phyloP scores from a whole-genome alignment of 1,140 invertebrate species.

The Pseudachorutes palmiensis region DNA sequence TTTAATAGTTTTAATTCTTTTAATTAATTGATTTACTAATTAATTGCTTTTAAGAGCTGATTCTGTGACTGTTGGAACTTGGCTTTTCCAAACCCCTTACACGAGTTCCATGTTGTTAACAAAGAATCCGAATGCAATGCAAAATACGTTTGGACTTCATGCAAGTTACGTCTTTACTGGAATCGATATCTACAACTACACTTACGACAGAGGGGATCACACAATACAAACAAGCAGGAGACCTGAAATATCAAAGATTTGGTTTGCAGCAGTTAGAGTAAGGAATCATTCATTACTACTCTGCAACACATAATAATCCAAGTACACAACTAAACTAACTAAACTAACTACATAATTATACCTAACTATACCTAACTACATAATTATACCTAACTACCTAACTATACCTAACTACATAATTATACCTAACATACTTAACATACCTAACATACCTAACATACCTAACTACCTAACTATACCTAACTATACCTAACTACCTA shows the following conservation, averaged over 20 bases:
- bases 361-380: background rate
- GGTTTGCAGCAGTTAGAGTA: slow-evolving; percentile 95
- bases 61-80: background rate
- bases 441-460: no score
- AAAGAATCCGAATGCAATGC: background rate
- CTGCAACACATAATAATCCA: background rate
- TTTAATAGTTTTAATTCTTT: background rate
- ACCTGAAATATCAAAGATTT: slow-evolving; percentile 89
- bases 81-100: background rate
- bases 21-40: background rate
- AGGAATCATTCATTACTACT: slow-evolving; percentile 25
- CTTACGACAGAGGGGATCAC: slow-evolving; percentile 62
- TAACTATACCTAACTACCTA: no score
- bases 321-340: background rate
- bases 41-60: slow-evolving; percentile 47
- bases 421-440: no score
- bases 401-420: no score
- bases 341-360: background rate
- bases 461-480: no score
- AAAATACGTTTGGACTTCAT: slow-evolving; percentile 8
- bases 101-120: background rate
- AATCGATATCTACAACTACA: background rate
- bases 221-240: slow-evolving; percentile 83
- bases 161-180: background rate
- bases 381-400: no score